Conservation (phyloP, 2,113 vertebrate genomes). For the Ceratotherium simum region DNA sequence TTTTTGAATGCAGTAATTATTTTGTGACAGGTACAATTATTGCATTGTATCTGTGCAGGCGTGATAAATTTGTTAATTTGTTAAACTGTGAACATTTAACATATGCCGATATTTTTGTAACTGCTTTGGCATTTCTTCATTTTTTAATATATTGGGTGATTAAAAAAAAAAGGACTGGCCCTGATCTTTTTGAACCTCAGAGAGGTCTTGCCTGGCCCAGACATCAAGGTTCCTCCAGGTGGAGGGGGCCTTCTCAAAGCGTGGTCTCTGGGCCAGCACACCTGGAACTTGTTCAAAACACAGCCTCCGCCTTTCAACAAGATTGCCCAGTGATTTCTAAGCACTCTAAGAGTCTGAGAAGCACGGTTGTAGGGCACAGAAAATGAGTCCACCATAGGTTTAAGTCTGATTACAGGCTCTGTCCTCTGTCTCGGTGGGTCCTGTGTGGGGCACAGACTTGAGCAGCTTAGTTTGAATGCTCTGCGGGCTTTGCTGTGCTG, state of each 20-base stretch:
- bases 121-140: background rate
- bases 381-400: fast-evolving
- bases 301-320: background rate
- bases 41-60: background rate
- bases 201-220: background rate
- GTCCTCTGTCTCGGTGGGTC: background rate
- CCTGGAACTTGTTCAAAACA: background rate
- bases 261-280: background rate
- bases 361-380: background rate
- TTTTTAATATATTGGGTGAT: background rate
- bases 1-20: background rate
- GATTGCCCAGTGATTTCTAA: background rate
- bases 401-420: background rate
- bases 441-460: background rate
- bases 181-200: background rate
- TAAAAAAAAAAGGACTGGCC: background rate
- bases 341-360: background rate
- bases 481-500: background rate
- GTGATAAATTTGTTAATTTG: background rate
- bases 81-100: slow-evolving; percentile 31
- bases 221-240: too few species aligned
- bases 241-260: background rate
- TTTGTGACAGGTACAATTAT: background rate
- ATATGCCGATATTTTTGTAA: background rate
- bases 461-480: fast-evolving